Conservation (phyloP, 2,113 vertebrate species). For the Calonectris borealis region DNA sequence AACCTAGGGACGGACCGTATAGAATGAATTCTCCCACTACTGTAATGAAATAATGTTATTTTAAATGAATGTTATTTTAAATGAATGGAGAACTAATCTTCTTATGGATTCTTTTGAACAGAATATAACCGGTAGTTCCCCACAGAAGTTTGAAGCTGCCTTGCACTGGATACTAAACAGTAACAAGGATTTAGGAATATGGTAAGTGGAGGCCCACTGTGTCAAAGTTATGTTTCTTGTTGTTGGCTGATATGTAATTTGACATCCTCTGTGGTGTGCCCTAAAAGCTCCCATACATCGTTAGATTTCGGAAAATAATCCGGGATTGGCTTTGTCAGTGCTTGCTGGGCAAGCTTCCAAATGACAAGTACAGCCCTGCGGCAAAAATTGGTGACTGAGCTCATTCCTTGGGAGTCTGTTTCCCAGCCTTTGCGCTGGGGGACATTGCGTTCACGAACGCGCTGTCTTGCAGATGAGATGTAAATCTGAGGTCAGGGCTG, state of each 20-base stretch:
- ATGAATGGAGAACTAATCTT: conserved; percentile 32
- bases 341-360: not conserved
- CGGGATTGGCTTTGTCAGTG: not conserved
- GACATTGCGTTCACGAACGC: not conserved
- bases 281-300: not conserved
- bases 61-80: not conserved
- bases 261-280: not conserved
- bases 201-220: conserved; percentile 49
- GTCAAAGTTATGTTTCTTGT: not conserved
- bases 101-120: conserved; percentile 24
- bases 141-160: conserved; percentile 72
- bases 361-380: not conserved
- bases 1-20: not conserved
- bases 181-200: conserved; percentile 77
- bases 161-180: conserved; percentile 78
- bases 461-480: not conserved
- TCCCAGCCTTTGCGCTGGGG: not conserved
- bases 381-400: not conserved
- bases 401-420: not conserved
- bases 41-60: not conserved
- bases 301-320: not conserved
- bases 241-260: not conserved
- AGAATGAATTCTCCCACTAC: not conserved
- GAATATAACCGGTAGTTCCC: conserved; percentile 71
- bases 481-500: not conserved